Percentiles rank a stretch among this genome's conserved stretches.
These are phyloP conservation scores for Procavia capensis DNA, from an alignment of 2,113 vertebrate genomes.

Conservation along the genomic window DNA sequence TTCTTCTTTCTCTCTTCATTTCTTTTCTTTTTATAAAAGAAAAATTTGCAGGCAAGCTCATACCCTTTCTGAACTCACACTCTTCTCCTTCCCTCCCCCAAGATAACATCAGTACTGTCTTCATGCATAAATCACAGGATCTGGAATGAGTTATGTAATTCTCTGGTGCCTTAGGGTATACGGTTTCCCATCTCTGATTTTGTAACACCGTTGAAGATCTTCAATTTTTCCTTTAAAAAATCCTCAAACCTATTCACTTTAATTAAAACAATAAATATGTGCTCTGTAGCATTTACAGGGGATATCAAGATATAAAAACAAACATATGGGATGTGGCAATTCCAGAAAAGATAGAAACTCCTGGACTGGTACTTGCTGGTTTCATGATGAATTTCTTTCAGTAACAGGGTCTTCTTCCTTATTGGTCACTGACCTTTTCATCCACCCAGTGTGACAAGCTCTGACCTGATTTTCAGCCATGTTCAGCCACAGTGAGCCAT, in stretches of 20 bases:
- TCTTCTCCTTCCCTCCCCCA: neutral
- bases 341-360: neutral
- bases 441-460: neutral
- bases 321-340: neutral
- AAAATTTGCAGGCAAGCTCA: neutral
- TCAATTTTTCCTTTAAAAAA: slow-evolving; percentile 37
- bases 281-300: slow-evolving; percentile 2
- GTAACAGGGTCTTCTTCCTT: neutral
- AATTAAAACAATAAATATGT: slow-evolving; percentile 55
- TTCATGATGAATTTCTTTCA: neutral
- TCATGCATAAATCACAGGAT: neutral
- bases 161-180: neutral
- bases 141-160: neutral
- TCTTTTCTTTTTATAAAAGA: neutral
- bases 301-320: slow-evolving; percentile 5
- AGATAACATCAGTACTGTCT: neutral
- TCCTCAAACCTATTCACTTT: slow-evolving; percentile 39
- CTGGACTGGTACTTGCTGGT: neutral
- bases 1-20: neutral
- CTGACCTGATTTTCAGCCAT: slow-evolving; percentile 40
- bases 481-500: neutral
- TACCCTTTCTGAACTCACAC: neutral
- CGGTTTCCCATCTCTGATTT: neutral
- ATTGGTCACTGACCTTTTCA: neutral
- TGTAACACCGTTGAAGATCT: neutral